A percentile compares a stretch with the other conserved stretches of the same genome.
Evolutionary conservation across 2,888 invertebrate genomes (phyloP).

Genomic region (Lithophane ornitopus): DNA sequence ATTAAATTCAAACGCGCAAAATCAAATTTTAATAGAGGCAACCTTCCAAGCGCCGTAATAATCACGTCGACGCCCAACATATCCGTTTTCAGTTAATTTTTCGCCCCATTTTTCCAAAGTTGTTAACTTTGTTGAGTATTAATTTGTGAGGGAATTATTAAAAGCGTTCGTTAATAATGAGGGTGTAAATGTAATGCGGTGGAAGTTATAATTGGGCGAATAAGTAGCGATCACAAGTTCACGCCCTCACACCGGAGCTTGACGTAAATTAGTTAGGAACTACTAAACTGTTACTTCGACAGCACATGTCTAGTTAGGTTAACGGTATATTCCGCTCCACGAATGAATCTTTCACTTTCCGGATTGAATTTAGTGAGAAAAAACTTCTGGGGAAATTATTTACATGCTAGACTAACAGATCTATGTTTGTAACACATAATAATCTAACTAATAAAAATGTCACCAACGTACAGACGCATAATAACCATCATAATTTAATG

Average conservation of each 20-base stretch:
- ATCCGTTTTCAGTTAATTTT: constrained; percentile 55
- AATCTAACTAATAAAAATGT: constrained; percentile 45
- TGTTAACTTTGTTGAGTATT: constrained; percentile 56
- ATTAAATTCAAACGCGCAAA: constrained; percentile 31
- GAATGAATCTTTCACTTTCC: constrained; percentile 51
- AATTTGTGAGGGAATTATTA: constrained; percentile 63
- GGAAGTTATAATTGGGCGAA: constrained; percentile 85
- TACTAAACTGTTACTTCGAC: constrained; percentile 82
- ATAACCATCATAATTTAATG: constrained; percentile 45
- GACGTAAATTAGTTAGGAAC: constrained; percentile 85
- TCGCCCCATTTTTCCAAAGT: constrained; percentile 40
- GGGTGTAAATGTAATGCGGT: constrained; percentile 71
- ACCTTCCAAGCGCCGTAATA: constrained; percentile 32
- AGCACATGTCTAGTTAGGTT: constrained; percentile 77
- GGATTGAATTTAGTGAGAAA: constrained; percentile 11
- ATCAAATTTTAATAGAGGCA: constrained; percentile 46
- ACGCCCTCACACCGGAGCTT: constrained; percentile 72
- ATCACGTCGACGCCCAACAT: constrained; percentile 40
- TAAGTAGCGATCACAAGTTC: constrained; percentile 81
- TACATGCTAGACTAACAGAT: constrained; percentile 18
- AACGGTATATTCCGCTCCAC: constrained; percentile 59
- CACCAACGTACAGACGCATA: constrained; percentile 12
- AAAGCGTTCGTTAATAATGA: constrained; percentile 62
- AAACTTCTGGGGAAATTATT: neutral
- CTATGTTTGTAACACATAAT: constrained; percentile 19